A percentile compares a stretch with the other conserved stretches of the same genome.
Conservation (phyloP, 2,797 vertebrate species). For the Thaleichthys pacificus region DNA sequence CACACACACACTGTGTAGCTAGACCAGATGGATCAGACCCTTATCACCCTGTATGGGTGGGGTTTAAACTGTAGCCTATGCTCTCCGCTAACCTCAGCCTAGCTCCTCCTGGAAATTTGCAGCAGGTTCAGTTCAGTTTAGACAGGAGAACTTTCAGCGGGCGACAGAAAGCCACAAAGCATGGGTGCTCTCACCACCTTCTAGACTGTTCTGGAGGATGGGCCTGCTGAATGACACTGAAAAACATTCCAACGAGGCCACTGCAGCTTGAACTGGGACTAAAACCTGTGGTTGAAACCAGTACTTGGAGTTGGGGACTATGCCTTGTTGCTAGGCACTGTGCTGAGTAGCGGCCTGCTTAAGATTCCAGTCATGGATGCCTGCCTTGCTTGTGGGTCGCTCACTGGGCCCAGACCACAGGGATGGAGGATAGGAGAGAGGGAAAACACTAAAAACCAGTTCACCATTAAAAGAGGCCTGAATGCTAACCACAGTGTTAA, state of each 20-base stretch:
- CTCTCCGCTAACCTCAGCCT: too few relatives aligned
- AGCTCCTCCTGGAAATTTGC: too few relatives aligned
- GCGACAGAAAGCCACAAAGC: too few relatives aligned
- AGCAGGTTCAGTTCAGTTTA: too few relatives aligned
- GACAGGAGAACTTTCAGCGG: too few relatives aligned
- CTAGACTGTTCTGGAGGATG: too few relatives aligned
- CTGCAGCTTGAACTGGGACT: not conserved
- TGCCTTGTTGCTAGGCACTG: not conserved
- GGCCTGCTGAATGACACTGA: not conserved
- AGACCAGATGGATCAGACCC: too few relatives aligned
- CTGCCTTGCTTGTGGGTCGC: slow-evolving; percentile 25
- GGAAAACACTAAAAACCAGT: slow-evolving; percentile 18
- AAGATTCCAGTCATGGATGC: slow-evolving; percentile 50
- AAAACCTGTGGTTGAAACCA: not conserved
- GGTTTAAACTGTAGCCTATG: too few relatives aligned
- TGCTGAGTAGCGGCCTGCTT: slow-evolving; percentile 35
- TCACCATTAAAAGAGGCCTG: slow-evolving; percentile 15
- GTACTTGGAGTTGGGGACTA: too few relatives aligned
- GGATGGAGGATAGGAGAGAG: slow-evolving; percentile 22
- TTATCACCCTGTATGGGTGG: too few relatives aligned
- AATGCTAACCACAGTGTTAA: not conserved
- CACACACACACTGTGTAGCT: too few relatives aligned
- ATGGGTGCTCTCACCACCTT: too few relatives aligned
- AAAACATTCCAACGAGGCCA: not conserved
- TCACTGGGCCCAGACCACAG: slow-evolving; percentile 20